Percentiles rank a stretch among this genome's conserved stretches.
Evolutionary conservation across 1,140 invertebrate genomes (phyloP).

Genomic region (Zaprionus davidi): DNA sequence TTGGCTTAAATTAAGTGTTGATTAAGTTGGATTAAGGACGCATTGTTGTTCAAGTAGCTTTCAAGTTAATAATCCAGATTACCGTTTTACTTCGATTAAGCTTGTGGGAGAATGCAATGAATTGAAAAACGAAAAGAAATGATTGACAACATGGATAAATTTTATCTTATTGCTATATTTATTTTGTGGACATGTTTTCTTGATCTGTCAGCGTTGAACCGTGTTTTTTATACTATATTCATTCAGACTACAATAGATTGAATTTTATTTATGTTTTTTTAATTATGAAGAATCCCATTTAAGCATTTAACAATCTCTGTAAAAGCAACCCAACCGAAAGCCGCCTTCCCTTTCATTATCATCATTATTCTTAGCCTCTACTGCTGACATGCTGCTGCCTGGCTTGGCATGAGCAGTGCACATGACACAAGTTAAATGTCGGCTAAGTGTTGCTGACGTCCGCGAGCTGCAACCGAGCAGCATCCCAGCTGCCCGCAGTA

Average conservation of each 20-base stretch:
- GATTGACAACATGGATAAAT: too few species aligned
- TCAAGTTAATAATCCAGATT: too few species aligned
- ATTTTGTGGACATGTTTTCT: too few species aligned
- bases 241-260: neutral
- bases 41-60: neutral
- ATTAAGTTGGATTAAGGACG: neutral
- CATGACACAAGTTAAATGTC: constrained; percentile 78
- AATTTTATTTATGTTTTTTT: neutral
- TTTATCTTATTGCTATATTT: too few species aligned
- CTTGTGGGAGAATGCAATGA: too few species aligned
- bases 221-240: neutral
- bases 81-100: too few species aligned
- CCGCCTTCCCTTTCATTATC: constrained; percentile 12
- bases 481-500: constrained; percentile 12
- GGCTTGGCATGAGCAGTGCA: constrained; percentile 33
- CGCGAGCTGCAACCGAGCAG: constrained; percentile 44
- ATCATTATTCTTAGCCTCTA: constrained; percentile 17
- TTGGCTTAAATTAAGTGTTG: neutral
- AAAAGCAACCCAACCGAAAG: neutral
- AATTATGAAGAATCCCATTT: neutral
- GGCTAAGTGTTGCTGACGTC: constrained; percentile 71
- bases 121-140: too few species aligned
- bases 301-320: neutral
- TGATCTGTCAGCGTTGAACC: too few species aligned
- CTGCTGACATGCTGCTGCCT: constrained; percentile 5